Conservation (phyloP, 2,113 vertebrate species). For the Gallinago jamesoni region DNA sequence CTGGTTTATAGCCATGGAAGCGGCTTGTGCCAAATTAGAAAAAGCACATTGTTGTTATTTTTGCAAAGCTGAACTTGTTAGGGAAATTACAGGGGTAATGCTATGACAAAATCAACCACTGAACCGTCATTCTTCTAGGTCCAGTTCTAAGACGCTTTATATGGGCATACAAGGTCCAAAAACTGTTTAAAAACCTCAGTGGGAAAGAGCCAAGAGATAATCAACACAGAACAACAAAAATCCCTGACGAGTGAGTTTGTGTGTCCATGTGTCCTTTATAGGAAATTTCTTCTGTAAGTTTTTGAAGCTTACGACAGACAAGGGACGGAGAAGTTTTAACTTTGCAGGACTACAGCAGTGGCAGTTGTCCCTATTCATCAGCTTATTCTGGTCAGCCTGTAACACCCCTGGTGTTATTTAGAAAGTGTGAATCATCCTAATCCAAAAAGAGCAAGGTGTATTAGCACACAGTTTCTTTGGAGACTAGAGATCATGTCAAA, state of each 20-base stretch:
- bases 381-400: not conserved
- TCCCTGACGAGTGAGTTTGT: not conserved
- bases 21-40: conserved; percentile 1
- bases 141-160: not conserved
- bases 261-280: conserved; percentile 26
- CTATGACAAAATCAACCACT: not conserved
- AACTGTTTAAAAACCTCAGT: not conserved
- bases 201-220: not conserved
- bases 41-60: conserved; percentile 29
- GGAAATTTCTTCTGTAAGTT: conserved; percentile 17
- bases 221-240: not conserved
- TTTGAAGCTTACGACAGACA: not conserved
- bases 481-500: not conserved
- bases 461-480: not conserved
- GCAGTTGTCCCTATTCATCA: not conserved
- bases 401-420: not conserved
- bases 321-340: not conserved
- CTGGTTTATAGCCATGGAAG: not conserved
- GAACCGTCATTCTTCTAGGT: not conserved
- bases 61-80: conserved; percentile 11
- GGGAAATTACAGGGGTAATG: not conserved
- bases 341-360: not conserved
- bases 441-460: not conserved
- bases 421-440: not conserved
- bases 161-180: conserved; percentile 6